These are phyloP conservation scores for Frieseomelitta varia DNA, from an alignment of 1,140 invertebrate species.

Conservation along the genomic window DNA sequence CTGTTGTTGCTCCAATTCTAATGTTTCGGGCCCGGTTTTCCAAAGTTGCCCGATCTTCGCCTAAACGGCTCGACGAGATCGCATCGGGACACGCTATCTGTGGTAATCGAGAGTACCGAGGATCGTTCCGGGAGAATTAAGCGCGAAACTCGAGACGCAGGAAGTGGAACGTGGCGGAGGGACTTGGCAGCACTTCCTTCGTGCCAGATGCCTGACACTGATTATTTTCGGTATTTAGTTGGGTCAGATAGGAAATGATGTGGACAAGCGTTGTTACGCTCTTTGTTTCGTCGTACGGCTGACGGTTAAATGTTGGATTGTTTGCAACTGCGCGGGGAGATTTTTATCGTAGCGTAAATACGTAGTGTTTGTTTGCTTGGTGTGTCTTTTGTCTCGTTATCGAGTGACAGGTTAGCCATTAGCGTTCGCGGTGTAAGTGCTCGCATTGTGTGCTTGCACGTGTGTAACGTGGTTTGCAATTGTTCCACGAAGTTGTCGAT, in stretches of 20 bases:
- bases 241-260: neutral
- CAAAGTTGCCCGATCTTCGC: neutral
- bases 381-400: neutral
- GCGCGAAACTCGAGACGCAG: neutral
- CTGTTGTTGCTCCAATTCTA: neutral
- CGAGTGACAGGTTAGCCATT: neutral
- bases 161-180: neutral
- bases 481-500: no score
- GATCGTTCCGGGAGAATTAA: neutral
- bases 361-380: neutral
- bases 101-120: neutral
- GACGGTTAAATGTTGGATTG: neutral
- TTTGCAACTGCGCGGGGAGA: neutral
- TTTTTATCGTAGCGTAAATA: neutral
- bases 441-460: no score
- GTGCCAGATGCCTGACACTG: neutral
- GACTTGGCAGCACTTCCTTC: neutral
- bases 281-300: neutral
- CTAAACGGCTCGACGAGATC: neutral
- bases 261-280: neutral
- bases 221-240: neutral
- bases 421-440: no score
- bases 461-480: no score
- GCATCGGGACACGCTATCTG: conserved; percentile 21
- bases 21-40: neutral